A percentile compares a stretch with the other conserved stretches of the same genome.
These are phyloP conservation scores for Synanthedon andrenaeformis DNA, from an alignment of 2,888 invertebrate genomes.

Conservation along the genomic window DNA sequence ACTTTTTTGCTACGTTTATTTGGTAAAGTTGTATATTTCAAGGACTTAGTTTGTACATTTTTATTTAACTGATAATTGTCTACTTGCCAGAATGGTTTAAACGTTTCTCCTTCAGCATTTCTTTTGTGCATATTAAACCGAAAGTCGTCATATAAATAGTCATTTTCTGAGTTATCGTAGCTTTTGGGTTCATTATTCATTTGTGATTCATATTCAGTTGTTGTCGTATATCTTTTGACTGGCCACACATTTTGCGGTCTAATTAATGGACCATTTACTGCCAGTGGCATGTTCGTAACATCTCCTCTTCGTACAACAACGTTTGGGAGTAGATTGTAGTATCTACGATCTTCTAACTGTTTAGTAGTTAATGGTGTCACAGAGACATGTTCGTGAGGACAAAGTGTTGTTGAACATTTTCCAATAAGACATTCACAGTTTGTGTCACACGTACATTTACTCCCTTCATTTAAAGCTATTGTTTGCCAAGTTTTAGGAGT, in stretches of 20 bases:
- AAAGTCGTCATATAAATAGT: constrained; percentile 24
- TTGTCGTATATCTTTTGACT: neutral
- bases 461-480: neutral
- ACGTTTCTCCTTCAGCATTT: constrained; percentile 8
- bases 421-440: constrained; percentile 17
- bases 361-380: constrained; percentile 13
- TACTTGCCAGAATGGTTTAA: constrained; percentile 48
- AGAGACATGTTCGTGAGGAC: constrained; percentile 14
- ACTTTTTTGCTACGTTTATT: constrained; percentile 22
- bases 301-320: constrained; percentile 27
- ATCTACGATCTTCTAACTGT: constrained; percentile 13
- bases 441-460: constrained; percentile 6
- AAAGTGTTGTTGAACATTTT: constrained; percentile 10
- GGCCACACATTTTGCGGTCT: neutral
- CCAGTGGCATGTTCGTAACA: constrained; percentile 1
- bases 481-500: too few relatives aligned
- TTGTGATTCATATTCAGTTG: neutral
- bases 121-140: neutral
- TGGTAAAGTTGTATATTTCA: constrained; percentile 44
- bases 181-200: constrained; percentile 9
- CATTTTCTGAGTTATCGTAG: constrained; percentile 14
- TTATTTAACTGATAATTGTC: constrained; percentile 26
- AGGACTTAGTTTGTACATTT: constrained; percentile 27
- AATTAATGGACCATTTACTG: neutral
- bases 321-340: constrained; percentile 32